Evolutionary conservation across 2,797 vertebrate genomes (phyloP).

Genomic region (Poecile montanus): DNA sequence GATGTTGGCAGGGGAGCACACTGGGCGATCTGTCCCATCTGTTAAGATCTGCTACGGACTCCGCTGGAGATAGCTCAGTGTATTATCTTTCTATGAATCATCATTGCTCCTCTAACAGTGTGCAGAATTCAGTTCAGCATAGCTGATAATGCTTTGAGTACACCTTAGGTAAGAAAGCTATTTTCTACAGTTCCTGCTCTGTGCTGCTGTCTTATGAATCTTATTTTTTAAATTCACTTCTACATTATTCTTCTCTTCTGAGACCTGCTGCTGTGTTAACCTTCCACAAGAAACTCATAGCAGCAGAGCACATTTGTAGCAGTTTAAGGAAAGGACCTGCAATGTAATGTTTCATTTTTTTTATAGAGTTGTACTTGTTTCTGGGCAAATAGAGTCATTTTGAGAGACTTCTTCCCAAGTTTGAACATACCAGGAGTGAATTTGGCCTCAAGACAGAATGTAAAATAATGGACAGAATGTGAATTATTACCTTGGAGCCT

Average conservation of each 20-base stretch:
- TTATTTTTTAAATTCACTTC: neutral
- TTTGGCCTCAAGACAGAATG: constrained; percentile 32
- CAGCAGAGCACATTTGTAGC: neutral
- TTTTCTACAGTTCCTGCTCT: constrained; percentile 20
- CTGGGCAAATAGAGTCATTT: neutral
- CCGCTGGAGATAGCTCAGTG: neutral
- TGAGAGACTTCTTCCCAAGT: neutral
- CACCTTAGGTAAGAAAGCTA: constrained; percentile 41
- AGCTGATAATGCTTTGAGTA: constrained; percentile 1
- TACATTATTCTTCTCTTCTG: neutral
- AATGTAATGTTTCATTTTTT: neutral
- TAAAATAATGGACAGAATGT: constrained; percentile 23
- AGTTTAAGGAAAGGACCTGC: neutral
- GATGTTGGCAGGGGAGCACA: constrained; percentile 33
- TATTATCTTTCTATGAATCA: constrained; percentile 66
- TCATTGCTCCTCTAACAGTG: constrained; percentile 1
- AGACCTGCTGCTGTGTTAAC: neutral
- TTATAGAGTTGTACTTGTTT: constrained; percentile 1
- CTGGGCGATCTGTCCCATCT: constrained; percentile 62
- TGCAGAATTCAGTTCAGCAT: constrained; percentile 10
- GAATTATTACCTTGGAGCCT: constrained; percentile 52
- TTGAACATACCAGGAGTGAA: neutral
- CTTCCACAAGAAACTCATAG: neutral
- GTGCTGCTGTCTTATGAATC: neutral
- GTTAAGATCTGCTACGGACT: constrained; percentile 16